Base-by-base conservation (phyloP, 2,888 invertebrate species). In the Antheraea assamensis region DNA sequence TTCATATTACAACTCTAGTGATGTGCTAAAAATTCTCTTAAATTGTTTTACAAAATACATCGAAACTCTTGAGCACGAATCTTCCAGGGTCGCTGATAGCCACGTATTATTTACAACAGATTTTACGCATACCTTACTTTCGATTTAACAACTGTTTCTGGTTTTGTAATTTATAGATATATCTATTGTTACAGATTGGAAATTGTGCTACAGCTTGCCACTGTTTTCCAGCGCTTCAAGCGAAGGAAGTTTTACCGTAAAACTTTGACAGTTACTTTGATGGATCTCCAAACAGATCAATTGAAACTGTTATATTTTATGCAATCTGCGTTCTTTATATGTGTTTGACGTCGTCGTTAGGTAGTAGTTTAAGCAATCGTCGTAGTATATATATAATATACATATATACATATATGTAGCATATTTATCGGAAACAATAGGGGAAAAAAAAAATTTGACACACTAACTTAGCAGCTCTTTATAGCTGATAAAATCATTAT, bases 111-210 rank as follows among this genome's bases (percentile, higher is more conserved):
- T 21, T 7, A 8, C 1, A 21, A 52, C 7, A 21, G 21, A 52
- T 21, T 52, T 21, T 21, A 4, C 19, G 15, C 47, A 47, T 52
- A 21, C 21, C 52, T 21, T n/a, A n/a, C n/a, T n/a, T n/a, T n/a
- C n/a, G 52, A 21, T 21, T 19, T 4, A 19, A 52, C 47, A 42
- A 49, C 19, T 49, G 19, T 49, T 49, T 19, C 49, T 49, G 19
- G 19, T 49, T 19, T 49, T 49, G 4, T 49, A 49, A 49, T 19
- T 49, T 55, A 58, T 58, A 58, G 7, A 30, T 15, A 31, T 71
- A 71, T 71, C 17, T 71, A 30, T 71, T 71, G 71, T 71, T 71
- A n/a, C 71, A 71, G 71, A n/a, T 27, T 13, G 55, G 27, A 27
- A 52, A 31, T 71, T 30, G 21, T 71, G 55, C 71, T 52, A 15